Base-by-base conservation (phyloP, 2,113 vertebrate genomes). In the Archilochus colubris region DNA sequence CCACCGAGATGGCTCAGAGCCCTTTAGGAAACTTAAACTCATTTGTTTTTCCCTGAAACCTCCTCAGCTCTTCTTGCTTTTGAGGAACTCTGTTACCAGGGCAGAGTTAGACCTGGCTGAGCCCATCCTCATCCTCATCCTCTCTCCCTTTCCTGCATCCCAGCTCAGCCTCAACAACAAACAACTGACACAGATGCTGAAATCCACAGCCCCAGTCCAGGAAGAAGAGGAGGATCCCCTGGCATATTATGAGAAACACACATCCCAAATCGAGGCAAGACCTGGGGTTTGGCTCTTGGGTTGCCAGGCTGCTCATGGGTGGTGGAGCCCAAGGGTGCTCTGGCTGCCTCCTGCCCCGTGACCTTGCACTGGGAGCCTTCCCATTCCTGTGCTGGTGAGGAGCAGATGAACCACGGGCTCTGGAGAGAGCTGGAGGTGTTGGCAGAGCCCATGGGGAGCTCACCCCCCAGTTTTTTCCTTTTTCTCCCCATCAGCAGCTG, bases 131-230 rank as follows among this genome's bases (percentile, higher is more conserved):
- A 10, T 51, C 25, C 80, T 92, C 46, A 75, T 10, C 81, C 82
- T 74, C 36, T 78, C 76, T 62, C 53, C 62, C 25, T 54, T 58
- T 84, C 70, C 25, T 3, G 1, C 92, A 72, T 38, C 50, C 53
- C 97, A 99, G 99, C 97, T 99, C 93, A 99, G 98, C 97, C 98
- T 99, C 50, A 99, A 99, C 96, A 99, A 99, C 96, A 98, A 98
- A 36, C 99, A 99, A 88, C 98, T 99, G 94, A 98, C 98, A 0
- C 98, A 99, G 96, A 99, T 99, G 99, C 96, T 99, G 93, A 99
- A 99, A 97, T 98, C 99, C 0, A 97, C 98, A 0, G 97, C 95
- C 30, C 98, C 98, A 0, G 97, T 97, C 19, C 98, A 97, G 73
- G 97, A 98, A 9, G 98, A 98, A 67, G 98, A 99, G n/a, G 98